These are phyloP conservation scores for Penaeus vannamei DNA, from an alignment of 1,140 invertebrate genomes.

Conservation along the genomic window DNA sequence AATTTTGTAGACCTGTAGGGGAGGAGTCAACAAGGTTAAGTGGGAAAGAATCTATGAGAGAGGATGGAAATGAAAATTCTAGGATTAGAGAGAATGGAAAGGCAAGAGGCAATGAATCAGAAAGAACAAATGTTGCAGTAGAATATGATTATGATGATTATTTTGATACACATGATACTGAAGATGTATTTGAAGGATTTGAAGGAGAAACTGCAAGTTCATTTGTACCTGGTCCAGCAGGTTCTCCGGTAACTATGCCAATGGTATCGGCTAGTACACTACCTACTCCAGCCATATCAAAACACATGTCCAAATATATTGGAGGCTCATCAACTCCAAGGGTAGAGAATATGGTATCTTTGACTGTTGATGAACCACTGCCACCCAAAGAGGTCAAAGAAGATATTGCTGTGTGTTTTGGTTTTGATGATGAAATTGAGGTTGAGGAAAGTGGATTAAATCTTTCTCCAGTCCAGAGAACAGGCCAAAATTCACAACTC, in stretches of 20 bases:
- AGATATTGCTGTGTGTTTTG: slow-evolving; percentile 44
- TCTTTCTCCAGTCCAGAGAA: slow-evolving; percentile 37
- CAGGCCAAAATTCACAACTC: background rate
- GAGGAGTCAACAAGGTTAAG: background rate
- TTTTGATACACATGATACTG: slow-evolving; percentile 17
- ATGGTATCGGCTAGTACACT: slow-evolving; percentile 48
- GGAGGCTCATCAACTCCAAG: slow-evolving; percentile 53
- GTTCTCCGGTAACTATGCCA: background rate
- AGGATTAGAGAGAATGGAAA: background rate
- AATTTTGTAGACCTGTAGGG: background rate
- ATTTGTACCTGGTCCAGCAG: slow-evolving; percentile 30
- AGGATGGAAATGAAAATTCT: background rate
- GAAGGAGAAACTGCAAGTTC: slow-evolving; percentile 45
- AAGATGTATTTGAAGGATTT: slow-evolving; percentile 28
- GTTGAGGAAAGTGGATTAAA: slow-evolving; percentile 11
- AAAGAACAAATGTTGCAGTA: background rate
- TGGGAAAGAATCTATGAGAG: background rate
- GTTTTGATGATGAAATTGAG: slow-evolving; percentile 40
- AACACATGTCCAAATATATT: slow-evolving; percentile 44
- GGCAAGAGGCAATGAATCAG: background rate
- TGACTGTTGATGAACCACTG: background rate
- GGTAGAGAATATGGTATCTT: background rate
- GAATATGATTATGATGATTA: slow-evolving; percentile 7
- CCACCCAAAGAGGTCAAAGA: slow-evolving; percentile 8
- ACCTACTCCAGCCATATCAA: slow-evolving; percentile 49